phyloP scores from a whole-genome alignment of 92 coral and sea anemone genomes.

The Palythoa grandis region DNA sequence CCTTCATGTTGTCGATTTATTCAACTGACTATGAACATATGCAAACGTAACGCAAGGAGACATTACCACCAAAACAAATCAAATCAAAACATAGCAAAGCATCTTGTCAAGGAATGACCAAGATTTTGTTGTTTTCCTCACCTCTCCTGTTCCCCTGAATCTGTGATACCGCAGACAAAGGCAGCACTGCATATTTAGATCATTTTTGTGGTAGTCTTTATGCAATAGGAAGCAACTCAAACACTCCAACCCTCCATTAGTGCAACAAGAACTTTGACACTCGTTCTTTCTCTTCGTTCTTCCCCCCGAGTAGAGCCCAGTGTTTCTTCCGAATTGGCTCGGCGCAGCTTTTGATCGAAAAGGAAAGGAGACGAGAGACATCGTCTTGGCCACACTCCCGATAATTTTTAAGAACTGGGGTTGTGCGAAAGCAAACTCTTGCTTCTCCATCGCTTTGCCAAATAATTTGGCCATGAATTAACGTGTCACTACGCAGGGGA shows the following conservation, averaged over 20 bases:
- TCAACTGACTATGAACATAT: neutral
- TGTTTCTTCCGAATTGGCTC: neutral
- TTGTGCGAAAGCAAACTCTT: neutral
- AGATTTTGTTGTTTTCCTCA: neutral
- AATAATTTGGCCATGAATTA: neutral
- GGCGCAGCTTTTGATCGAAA: neutral
- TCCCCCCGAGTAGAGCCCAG: conserved; percentile 31
- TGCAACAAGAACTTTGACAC: conserved; percentile 30
- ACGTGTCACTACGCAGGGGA: neutral
- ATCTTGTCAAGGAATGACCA: neutral
- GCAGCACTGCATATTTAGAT: conserved; percentile 37
- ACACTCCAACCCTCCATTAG: neutral
- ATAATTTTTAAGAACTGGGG: conserved; percentile 8
- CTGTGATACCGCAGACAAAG: conserved; percentile 34
- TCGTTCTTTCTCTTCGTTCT: neutral
- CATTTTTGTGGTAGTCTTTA: conserved; percentile 17
- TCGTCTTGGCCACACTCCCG: neutral
- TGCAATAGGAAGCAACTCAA: conserved; percentile 5
- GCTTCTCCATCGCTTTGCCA: neutral
- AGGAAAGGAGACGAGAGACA: conserved; percentile 17
- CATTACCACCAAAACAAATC: neutral
- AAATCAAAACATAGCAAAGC: conserved; percentile 7
- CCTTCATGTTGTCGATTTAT: neutral
- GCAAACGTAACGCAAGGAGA: neutral
- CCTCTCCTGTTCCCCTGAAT: conserved; percentile 36